A percentile compares a stretch with the other conserved stretches of the same genome.
Conservation (phyloP, 2,797 vertebrate genomes). For the Oryzias sinensis region DNA sequence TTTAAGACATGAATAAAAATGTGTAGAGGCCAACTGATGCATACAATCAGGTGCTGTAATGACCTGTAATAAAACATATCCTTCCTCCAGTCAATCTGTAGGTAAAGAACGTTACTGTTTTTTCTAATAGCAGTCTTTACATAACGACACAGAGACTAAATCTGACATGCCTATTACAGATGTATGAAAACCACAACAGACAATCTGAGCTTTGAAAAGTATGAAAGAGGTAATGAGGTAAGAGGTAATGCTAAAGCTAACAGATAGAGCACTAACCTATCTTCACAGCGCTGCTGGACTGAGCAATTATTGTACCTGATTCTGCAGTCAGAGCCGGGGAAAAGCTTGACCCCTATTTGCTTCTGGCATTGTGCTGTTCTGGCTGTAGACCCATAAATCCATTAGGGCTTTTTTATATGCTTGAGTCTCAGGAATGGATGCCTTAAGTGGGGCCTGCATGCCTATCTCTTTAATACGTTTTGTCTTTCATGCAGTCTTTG, state of each 20-base stretch:
- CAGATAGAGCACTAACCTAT: constrained; percentile 40
- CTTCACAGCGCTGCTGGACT: constrained; percentile 26
- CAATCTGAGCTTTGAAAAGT: constrained; percentile 12
- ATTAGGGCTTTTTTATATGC: constrained; percentile 39
- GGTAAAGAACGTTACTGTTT: constrained; percentile 25
- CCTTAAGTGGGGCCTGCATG: constrained; percentile 19
- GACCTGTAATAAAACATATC: constrained; percentile 11
- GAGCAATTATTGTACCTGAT: constrained; percentile 31
- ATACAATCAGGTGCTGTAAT: constrained; percentile 41
- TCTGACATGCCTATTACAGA: background rate
- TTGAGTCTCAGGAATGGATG: constrained; percentile 44
- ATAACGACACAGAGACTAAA: background rate
- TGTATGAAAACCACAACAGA: background rate
- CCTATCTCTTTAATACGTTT: constrained; percentile 9
- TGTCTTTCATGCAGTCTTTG: constrained; percentile 24
- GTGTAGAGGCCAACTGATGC: constrained; percentile 23
- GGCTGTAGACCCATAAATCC: constrained; percentile 58
- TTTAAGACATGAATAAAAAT: constrained; percentile 43
- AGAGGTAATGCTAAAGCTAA: constrained; percentile 11
- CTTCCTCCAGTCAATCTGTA: constrained; percentile 10
- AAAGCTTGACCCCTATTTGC: constrained; percentile 38
- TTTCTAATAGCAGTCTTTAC: constrained; percentile 12
- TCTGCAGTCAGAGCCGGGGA: constrained; percentile 50
- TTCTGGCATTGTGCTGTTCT: constrained; percentile 40
- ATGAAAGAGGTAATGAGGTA: constrained; percentile 7